Evolutionary conservation across 2,888 invertebrate genomes (phyloP), one percentile per base, ranked within the genome.

Genomic region (Sepioteuthis lessoniana): DNA sequence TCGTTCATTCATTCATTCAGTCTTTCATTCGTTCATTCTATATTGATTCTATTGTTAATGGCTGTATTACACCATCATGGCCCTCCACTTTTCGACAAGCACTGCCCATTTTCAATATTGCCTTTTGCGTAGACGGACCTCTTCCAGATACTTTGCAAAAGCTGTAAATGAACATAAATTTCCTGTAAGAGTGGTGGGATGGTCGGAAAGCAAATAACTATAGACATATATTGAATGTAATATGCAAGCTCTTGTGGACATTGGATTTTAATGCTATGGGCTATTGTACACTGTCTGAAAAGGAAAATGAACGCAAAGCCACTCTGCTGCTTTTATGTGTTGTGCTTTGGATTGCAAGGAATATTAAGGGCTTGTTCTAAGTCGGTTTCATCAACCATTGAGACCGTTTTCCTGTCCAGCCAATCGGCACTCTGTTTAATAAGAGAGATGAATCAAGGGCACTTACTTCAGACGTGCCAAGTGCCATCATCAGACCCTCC

Each of bases 141-240:
- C 46, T 46, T 92, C 46, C 92, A 92, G 47, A 92, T 92, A 92
- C 92, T 92, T 92, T 47, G 47, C 46, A 47, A 92, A 76, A 92
- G 47, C 92, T 92, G 92, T 92, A 92, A 92, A 92, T 92, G 92
- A 92, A 92, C 92, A 92, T 92, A 92, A 92, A 92, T 92, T 46
- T 92, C 92, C 92, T 92, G 92, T 42, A 46, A 25, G 92, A n/a
- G 76, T 76, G n/a, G 76, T n/a, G 76, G 31, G 76, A n/a, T n/a
- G n/a, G 76, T 76, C n/a, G 76, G 76, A 76, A 76, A 25, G 92
- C 92, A 92, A 92, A 92, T 92, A 92, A 92, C 92, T 92, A 92
- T 92, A 92, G 92, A 31, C 76, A 16, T 46, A 92, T 92, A 92
- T 92, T 92, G 92, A 92, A 92, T 92, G 92, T 92, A 92, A 92